A percentile compares a stretch with the other conserved stretches of the same genome.
These are phyloP conservation scores for Panthera leo DNA, from an alignment of 2,113 vertebrate genomes.

Conservation along the genomic window DNA sequence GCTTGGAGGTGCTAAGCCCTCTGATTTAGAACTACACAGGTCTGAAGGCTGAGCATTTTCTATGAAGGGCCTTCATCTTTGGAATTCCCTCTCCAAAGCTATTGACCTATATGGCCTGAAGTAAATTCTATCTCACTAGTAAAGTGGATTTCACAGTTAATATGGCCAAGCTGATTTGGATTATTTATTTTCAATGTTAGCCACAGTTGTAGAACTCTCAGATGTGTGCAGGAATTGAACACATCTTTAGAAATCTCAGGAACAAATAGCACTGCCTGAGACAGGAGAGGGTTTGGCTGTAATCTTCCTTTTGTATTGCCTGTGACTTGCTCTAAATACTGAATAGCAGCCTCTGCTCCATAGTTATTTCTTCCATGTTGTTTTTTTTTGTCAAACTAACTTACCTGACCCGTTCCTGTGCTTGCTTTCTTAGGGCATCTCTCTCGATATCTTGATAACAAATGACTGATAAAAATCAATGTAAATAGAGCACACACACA, in stretches of 20 bases:
- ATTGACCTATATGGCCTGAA: slow-evolving; percentile 75
- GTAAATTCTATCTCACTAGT: slow-evolving; percentile 78
- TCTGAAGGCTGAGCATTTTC: slow-evolving; percentile 78
- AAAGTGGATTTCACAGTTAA: slow-evolving; percentile 75
- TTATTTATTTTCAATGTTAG: slow-evolving; percentile 74
- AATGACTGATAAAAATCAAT: slow-evolving; percentile 51
- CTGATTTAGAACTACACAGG: slow-evolving; percentile 80
- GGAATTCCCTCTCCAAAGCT: slow-evolving; percentile 78
- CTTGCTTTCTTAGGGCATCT: neutral
- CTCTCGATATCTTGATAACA: neutral
- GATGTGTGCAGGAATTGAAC: slow-evolving; percentile 42
- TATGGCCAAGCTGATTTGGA: slow-evolving; percentile 72
- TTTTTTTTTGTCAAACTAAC: slow-evolving; percentile 55
- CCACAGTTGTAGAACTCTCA: slow-evolving; percentile 47
- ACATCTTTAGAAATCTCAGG: slow-evolving; percentile 63
- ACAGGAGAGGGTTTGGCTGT: slow-evolving; percentile 63
- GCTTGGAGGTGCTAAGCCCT: slow-evolving; percentile 77
- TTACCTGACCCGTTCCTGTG: neutral
- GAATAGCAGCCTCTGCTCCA: neutral
- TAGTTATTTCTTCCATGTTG: slow-evolving; percentile 54
- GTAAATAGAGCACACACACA: slow-evolving; percentile 53
- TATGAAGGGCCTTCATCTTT: slow-evolving; percentile 80
- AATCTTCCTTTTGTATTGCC: slow-evolving; percentile 56
- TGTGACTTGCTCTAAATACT: slow-evolving; percentile 48
- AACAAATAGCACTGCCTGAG: slow-evolving; percentile 19